phyloP scores from a whole-genome alignment of 2,797 vertebrate genomes.

The Crypturellus tataupa region DNA sequence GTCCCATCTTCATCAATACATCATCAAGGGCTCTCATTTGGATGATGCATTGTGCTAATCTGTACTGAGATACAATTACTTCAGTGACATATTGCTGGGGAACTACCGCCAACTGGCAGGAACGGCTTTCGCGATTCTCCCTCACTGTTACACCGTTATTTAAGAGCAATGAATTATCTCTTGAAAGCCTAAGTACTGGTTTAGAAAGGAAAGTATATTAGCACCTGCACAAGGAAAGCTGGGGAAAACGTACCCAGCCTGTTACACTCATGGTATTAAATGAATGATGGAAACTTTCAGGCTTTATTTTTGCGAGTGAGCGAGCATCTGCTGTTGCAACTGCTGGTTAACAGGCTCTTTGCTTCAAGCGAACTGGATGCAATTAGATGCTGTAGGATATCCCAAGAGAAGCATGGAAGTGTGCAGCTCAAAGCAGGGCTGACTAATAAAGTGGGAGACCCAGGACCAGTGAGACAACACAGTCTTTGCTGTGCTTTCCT shows the following conservation, averaged over 20 bases:
- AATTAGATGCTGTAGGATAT: conserved; percentile 10
- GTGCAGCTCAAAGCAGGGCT: conserved; percentile 9
- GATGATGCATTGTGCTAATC: conserved; percentile 53
- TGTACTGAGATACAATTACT: conserved; percentile 4
- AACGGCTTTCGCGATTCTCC: conserved; percentile 62
- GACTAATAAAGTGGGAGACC: neutral
- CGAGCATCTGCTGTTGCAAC: conserved; percentile 10
- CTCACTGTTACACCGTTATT: conserved; percentile 63
- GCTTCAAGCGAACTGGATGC: conserved; percentile 21
- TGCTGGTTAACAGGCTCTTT: conserved; percentile 27
- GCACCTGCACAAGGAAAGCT: neutral
- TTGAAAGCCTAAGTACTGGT: conserved; percentile 38
- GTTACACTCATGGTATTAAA: conserved; percentile 31
- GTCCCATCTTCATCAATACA: conserved; percentile 38
- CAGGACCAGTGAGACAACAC: neutral
- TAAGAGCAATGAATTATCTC: conserved; percentile 51
- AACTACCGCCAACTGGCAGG: conserved; percentile 69
- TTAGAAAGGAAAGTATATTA: conserved; percentile 21
- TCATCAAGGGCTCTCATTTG: conserved; percentile 49
- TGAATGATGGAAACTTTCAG: conserved; percentile 25
- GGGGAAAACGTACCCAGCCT: neutral
- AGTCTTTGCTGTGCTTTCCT: neutral
- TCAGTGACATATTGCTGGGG: conserved; percentile 57
- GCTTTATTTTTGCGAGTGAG: conserved; percentile 31
- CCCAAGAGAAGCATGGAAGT: conserved; percentile 24